A percentile compares a stretch with the other conserved stretches of the same genome.
phyloP scores from a whole-genome alignment of 2,797 vertebrate genomes.

The Epinephelus malabaricus region DNA sequence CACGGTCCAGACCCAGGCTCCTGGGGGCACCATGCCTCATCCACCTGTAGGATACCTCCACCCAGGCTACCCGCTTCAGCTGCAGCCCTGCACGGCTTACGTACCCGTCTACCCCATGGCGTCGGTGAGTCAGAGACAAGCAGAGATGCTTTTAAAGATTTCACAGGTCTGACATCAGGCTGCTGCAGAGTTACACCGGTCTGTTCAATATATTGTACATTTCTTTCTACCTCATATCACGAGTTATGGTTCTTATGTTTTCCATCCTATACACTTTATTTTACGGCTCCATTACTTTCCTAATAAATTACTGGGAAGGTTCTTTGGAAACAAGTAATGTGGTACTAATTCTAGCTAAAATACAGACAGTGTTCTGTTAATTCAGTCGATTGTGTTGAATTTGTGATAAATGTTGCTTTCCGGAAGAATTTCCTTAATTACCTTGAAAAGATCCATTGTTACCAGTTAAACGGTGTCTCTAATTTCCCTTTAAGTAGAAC shows the following conservation, averaged over 20 bases:
- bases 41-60: constrained; percentile 92
- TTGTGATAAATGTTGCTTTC: background rate
- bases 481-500: no score
- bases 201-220: background rate
- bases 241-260: background rate
- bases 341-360: background rate
- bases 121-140: constrained; percentile 86
- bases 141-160: constrained; percentile 23
- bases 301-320: background rate
- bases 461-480: background rate
- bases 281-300: background rate
- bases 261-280: background rate
- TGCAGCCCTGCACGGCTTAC: constrained; percentile 96
- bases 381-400: background rate
- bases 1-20: constrained; percentile 91
- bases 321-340: background rate
- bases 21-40: constrained; percentile 82
- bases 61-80: constrained; percentile 92
- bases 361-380: background rate
- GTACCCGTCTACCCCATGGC: constrained; percentile 94
- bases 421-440: background rate
- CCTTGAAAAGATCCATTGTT: background rate
- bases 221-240: background rate
- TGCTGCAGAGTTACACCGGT: constrained; percentile 17
- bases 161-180: constrained; percentile 49